phyloP scores from a whole-genome alignment of 2,888 invertebrate genomes.

The Tinea pellionella region DNA sequence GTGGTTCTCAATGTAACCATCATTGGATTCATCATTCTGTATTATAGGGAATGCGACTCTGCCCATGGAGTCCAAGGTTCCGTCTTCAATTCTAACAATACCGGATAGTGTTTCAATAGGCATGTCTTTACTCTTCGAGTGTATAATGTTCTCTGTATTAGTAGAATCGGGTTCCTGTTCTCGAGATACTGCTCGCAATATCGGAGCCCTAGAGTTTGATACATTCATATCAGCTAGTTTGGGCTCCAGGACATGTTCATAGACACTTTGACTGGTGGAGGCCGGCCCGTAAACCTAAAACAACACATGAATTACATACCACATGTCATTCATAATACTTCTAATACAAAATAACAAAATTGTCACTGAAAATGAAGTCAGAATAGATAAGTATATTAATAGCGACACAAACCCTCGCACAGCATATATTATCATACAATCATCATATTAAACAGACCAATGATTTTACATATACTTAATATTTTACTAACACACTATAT shows the following conservation, averaged over 20 bases:
- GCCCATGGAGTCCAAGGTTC: constrained; percentile 45
- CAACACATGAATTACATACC: constrained; percentile 29
- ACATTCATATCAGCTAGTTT: constrained; percentile 62
- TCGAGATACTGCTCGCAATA: constrained; percentile 50
- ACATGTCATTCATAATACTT: background rate
- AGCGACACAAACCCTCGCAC: constrained; percentile 17
- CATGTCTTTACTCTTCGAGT: constrained; percentile 31
- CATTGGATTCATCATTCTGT: constrained; percentile 56
- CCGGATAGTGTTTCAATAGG: constrained; percentile 52
- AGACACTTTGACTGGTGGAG: constrained; percentile 65
- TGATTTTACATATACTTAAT: background rate
- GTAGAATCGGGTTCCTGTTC: constrained; percentile 41
- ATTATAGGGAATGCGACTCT: constrained; percentile 53
- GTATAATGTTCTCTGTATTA: constrained; percentile 38
- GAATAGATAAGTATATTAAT: background rate
- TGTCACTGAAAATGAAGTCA: constrained; percentile 12
- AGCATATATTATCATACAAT: constrained; percentile 33
- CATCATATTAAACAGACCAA: constrained; percentile 25
- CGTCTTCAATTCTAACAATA: constrained; percentile 55
- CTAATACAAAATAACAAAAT: background rate
- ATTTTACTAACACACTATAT: background rate
- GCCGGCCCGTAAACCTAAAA: constrained; percentile 67
- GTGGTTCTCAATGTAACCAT: constrained; percentile 49
- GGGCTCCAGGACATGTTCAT: constrained; percentile 56
- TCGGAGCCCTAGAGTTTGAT: constrained; percentile 56